A percentile compares a stretch with the other conserved stretches of the same genome.
These are phyloP conservation scores for Mechanitis messenoides DNA, from an alignment of 2,888 invertebrate genomes.

Conservation along the genomic window DNA sequence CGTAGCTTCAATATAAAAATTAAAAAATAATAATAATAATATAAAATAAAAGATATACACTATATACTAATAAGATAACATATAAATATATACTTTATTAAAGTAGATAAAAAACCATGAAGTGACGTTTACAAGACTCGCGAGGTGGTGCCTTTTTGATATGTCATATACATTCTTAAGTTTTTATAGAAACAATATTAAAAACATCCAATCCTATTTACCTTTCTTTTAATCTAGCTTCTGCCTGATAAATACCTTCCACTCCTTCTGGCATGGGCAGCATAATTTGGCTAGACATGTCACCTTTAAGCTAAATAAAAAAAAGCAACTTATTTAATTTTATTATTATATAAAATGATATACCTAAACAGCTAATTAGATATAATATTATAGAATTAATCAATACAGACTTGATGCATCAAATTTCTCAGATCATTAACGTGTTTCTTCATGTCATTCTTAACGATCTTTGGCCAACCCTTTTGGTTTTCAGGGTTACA, in stretches of 20 bases:
- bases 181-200: not conserved
- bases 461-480: constrained; percentile 85
- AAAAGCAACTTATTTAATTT: no score
- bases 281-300: constrained; percentile 89
- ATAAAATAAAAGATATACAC: no score
- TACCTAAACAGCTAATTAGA: no score
- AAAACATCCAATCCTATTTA: constrained; percentile 23
- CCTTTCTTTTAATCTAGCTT: constrained; percentile 67
- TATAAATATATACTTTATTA: no score
- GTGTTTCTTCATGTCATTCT: constrained; percentile 82
- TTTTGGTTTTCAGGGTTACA: constrained; percentile 82
- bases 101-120: no score
- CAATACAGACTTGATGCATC: constrained; percentile 78
- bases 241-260: constrained; percentile 80
- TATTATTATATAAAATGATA: no score
- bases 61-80: no score
- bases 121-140: no score
- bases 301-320: constrained; percentile 80
- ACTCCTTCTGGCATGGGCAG: constrained; percentile 90
- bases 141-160: no score
- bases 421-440: constrained; percentile 81
- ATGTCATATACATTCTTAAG: not conserved
- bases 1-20: no score
- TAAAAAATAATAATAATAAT: no score
- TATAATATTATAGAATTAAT: no score